Evolutionary conservation across 2,888 invertebrate genomes (phyloP).

Genomic region (Ornithoptera priamus): DNA sequence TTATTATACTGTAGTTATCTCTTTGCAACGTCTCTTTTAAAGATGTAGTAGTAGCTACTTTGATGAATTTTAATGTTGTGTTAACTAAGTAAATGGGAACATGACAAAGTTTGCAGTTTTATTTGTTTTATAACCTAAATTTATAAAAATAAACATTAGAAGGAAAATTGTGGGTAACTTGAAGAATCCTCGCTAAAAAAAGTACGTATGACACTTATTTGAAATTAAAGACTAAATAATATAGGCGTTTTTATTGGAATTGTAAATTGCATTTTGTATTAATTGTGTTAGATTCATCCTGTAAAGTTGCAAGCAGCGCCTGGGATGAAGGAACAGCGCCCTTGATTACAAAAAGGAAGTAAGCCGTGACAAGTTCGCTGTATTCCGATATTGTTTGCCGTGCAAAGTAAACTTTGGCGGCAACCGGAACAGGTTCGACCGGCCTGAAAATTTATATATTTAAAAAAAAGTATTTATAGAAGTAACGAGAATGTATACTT

Average conservation of each 20-base stretch:
- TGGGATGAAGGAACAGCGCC: slow-evolving; percentile 52
- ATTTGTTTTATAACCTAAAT: neutral
- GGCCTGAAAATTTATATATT: slow-evolving; percentile 33
- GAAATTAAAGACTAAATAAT: neutral
- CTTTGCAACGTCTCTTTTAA: slow-evolving; percentile 34
- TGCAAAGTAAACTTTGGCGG: slow-evolving; percentile 44
- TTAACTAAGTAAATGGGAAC: slow-evolving; percentile 66
- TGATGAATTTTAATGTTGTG: slow-evolving; percentile 53
- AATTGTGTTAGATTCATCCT: neutral
- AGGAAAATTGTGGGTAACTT: neutral
- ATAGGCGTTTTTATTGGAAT: neutral
- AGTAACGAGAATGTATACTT: neutral
- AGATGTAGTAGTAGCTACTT: slow-evolving; percentile 44
- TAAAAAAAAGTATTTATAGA: neutral
- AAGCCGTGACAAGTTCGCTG: slow-evolving; percentile 45
- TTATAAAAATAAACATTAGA: neutral
- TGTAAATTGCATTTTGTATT: neutral
- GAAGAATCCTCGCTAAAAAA: neutral
- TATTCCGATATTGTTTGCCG: slow-evolving; percentile 43
- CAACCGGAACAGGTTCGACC: slow-evolving; percentile 47
- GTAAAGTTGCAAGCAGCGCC: slow-evolving; percentile 44
- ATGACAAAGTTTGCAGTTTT: slow-evolving; percentile 46
- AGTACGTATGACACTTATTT: neutral
- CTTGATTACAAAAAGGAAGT: slow-evolving; percentile 52
- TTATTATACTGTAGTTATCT: slow-evolving; percentile 50